Evolutionary conservation across 2,888 invertebrate genomes (phyloP).

Genomic region (Atethmia centrago): DNA sequence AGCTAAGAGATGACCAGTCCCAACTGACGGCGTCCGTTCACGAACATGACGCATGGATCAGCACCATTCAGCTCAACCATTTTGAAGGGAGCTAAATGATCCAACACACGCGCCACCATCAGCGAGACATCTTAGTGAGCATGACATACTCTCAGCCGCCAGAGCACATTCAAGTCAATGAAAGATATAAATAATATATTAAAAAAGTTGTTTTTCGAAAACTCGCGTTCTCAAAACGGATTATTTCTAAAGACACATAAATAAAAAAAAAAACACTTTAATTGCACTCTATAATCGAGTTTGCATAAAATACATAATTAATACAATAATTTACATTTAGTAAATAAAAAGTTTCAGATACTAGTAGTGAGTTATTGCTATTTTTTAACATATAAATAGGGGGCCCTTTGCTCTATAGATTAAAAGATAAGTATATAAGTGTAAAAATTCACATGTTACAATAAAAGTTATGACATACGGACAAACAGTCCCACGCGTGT

Average conservation of each 20-base stretch:
- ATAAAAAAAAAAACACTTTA: conserved; percentile 20
- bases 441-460: conserved; percentile 48
- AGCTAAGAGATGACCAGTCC: no score
- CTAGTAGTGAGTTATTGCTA: neutral
- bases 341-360: conserved; percentile 16
- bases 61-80: no score
- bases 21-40: no score
- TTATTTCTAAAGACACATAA: conserved; percentile 2
- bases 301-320: conserved; percentile 38
- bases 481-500: conserved; percentile 40
- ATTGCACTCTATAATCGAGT: conserved; percentile 36
- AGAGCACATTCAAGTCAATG: no score
- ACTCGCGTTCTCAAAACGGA: neutral
- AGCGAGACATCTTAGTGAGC: no score
- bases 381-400: conserved; percentile 9
- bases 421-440: conserved; percentile 27
- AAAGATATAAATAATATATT: no score
- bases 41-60: no score
- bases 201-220: no score
- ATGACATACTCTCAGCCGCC: no score
- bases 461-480: conserved; percentile 40
- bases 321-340: conserved; percentile 19
- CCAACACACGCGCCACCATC: no score
- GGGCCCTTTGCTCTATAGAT: conserved; percentile 19
- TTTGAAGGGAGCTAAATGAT: no score